Conservation (phyloP, 2,797 vertebrate species). For the Melanotaenia trifasciata region DNA sequence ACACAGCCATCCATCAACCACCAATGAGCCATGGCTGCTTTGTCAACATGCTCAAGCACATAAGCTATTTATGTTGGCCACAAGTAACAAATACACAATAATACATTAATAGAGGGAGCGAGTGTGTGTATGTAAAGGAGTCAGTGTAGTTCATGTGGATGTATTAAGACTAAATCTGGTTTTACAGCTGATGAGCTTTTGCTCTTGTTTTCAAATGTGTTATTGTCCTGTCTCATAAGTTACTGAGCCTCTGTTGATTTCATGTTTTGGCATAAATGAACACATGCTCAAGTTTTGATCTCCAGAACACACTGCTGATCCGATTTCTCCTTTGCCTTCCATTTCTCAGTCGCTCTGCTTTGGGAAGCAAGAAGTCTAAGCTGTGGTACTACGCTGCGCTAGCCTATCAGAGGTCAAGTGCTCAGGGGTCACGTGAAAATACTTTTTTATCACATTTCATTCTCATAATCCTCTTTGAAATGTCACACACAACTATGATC, state of each 20-base stretch:
- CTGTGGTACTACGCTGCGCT: conserved; percentile 33
- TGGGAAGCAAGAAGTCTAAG: conserved; percentile 36
- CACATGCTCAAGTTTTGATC: conserved; percentile 21
- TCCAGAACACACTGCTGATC: conserved; percentile 18
- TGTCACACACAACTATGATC: conserved; percentile 80
- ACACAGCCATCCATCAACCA: conserved; percentile 84
- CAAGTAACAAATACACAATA: conserved; percentile 75
- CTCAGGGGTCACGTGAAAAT: conserved; percentile 79
- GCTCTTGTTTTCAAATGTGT: conserved; percentile 5
- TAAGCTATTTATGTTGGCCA: conserved; percentile 81
- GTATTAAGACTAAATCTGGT: conserved; percentile 25
- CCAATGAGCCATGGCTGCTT: conserved; percentile 79
- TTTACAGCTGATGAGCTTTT: conserved; percentile 24
- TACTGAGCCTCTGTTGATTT: conserved; percentile 7
- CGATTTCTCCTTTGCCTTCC: background rate
- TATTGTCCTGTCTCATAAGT: background rate
- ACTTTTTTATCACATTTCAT: conserved; percentile 81
- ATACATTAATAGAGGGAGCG: conserved; percentile 56
- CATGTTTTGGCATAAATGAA: conserved; percentile 5
- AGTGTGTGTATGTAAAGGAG: conserved; percentile 33
- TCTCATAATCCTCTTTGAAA: conserved; percentile 81
- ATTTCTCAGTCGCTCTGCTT: conserved; percentile 17
- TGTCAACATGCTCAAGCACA: conserved; percentile 81
- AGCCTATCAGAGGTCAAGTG: conserved; percentile 73
- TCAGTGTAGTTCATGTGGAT: conserved; percentile 2